These are phyloP conservation scores for Scaptomyza pallida DNA, from an alignment of 1,140 invertebrate species.

Conservation along the genomic window DNA sequence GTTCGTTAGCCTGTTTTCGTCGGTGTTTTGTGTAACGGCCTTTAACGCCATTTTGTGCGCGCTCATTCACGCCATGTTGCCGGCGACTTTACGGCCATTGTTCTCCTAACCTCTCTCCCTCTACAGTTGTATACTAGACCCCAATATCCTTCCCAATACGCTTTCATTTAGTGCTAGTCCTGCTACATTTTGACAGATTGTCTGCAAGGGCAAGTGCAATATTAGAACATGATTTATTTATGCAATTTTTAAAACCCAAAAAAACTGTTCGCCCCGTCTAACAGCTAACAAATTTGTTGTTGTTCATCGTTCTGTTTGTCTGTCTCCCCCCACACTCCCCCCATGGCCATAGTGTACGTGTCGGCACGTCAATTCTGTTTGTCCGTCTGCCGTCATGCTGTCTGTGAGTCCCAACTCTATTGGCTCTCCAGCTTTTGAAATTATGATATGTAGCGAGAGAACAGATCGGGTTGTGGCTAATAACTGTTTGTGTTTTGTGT, in stretches of 20 bases:
- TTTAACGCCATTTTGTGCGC: slow-evolving; percentile 80
- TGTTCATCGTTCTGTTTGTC: slow-evolving; percentile 18
- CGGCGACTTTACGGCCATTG: slow-evolving; percentile 49
- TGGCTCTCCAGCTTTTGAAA: slow-evolving; percentile 52
- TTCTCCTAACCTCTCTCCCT: no score
- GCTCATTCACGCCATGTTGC: slow-evolving; percentile 72
- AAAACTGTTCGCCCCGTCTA: slow-evolving; percentile 53
- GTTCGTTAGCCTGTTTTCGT: slow-evolving; percentile 25
- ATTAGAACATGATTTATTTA: slow-evolving; percentile 84
- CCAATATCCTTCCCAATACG: not conserved
- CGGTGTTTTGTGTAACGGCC: slow-evolving; percentile 63
- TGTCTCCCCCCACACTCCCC: not conserved
- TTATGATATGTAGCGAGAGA: slow-evolving; percentile 60
- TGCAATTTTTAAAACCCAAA: slow-evolving; percentile 78
- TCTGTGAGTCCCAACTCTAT: slow-evolving; percentile 11
- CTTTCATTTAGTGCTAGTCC: slow-evolving; percentile 34
- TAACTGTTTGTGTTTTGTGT: slow-evolving; percentile 53
- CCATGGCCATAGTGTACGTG: slow-evolving; percentile 59
- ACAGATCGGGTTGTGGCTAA: slow-evolving; percentile 48
- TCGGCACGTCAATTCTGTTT: slow-evolving; percentile 79
- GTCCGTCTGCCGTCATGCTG: slow-evolving; percentile 35
- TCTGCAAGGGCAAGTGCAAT: slow-evolving; percentile 80
- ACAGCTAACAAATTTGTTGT: slow-evolving; percentile 74
- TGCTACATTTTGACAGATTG: slow-evolving; percentile 70
- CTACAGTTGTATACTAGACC: no score